Evolutionary conservation across 2,113 vertebrate species (phyloP), one percentile per base, ranked within the genome.

Genomic region (Turnix velox): DNA sequence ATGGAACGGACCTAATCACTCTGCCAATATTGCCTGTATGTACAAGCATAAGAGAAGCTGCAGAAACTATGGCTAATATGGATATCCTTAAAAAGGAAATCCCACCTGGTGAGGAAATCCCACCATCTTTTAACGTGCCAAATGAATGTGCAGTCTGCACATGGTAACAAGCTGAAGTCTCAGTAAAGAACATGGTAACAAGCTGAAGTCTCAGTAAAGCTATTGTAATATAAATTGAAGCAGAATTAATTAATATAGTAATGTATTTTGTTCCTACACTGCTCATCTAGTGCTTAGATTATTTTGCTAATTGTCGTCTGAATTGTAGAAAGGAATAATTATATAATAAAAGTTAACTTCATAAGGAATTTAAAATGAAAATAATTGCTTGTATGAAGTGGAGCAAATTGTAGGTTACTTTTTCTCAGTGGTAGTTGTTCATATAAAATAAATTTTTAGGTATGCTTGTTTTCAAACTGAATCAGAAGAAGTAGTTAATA

Each of bases 201-300:
- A 65, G 65, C 52, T 82, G 65, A 84, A 86, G 20, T 59, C 72
- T 81, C 42, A 45, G 33, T 90, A 92, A 84, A 89, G 54, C 49
- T 73, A 57, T 24, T 40, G 24, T 89, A 89, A 65, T 76, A 27
- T 45, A 82, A 91, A 87, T 87, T 84, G 74, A 81, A 92, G 89
- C 27, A 42, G 37, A 63, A 88, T 46, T 87, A 83, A 93, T 94
- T 95, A 93, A 84, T 62, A 28, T 55, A 42, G 87, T 92, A 89
- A 82, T 84, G n/a, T n/a, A 31, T 88, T 95, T 94, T 88, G 49
- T 93, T 49, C 88, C 81, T 95, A 28, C 77, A 91, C 62, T 91
- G 74, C 86, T 91, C 58, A n/a, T 91, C 57, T 75, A 43, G 30
- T 82, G 75, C 83, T 92, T 66, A 90, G 83, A 82, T 94, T 87